A percentile compares a stretch with the other conserved stretches of the same genome.
Evolutionary conservation across 2,888 invertebrate species (phyloP).

Genomic region (Nesidiocoris tenuis): DNA sequence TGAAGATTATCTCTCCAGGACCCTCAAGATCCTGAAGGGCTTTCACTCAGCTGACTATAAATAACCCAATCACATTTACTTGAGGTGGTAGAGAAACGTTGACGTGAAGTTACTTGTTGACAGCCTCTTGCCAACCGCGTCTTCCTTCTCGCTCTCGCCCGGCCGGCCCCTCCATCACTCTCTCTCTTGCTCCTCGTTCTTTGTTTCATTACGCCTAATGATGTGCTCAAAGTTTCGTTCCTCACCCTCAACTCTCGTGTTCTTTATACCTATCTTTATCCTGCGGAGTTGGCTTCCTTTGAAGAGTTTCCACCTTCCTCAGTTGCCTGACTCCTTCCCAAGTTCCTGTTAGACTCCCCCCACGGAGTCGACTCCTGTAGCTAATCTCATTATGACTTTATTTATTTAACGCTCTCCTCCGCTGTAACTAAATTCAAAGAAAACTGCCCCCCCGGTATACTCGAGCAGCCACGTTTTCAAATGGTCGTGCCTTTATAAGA

Average conservation of each 20-base stretch:
- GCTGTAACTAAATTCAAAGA: conserved; percentile 34
- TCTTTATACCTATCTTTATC: not conserved
- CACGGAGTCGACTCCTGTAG: not conserved
- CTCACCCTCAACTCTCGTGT: not conserved
- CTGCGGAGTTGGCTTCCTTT: not conserved
- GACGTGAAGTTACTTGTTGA: conserved; percentile 40
- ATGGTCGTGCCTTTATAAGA: too few species aligned
- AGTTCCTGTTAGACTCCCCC: not conserved
- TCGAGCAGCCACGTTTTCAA: not conserved
- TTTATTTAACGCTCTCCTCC: conserved; percentile 34
- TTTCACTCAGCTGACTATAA: not conserved
- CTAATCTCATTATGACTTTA: conserved; percentile 45
- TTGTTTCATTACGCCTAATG: conserved; percentile 45
- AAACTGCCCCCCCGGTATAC: not conserved
- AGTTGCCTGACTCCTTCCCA: not conserved
- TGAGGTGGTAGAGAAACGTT: not conserved
- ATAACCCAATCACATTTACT: conserved; percentile 38
- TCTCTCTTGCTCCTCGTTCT: conserved; percentile 4
- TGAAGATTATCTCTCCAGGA: not conserved
- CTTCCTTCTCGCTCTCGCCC: not conserved
- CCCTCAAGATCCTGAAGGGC: not conserved
- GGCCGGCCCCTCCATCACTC: not conserved
- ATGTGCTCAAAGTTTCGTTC: conserved; percentile 38
- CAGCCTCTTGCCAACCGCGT: not conserved
- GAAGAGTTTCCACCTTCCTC: conserved; percentile 31